Evolutionary conservation across 2,113 vertebrate species (phyloP).

Genomic region (Okapia johnstoni): DNA sequence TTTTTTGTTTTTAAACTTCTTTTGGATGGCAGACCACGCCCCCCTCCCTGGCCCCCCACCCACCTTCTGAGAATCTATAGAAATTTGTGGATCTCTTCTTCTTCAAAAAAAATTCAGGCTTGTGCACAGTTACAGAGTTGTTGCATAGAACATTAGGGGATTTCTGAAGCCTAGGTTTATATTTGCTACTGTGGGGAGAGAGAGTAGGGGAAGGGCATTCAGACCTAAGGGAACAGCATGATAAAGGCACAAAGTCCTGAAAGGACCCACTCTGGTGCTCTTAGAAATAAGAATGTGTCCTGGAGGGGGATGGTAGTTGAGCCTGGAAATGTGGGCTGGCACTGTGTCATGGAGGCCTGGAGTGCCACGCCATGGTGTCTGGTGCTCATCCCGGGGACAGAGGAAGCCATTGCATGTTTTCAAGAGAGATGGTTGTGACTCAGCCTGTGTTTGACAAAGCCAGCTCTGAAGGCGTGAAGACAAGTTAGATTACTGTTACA

Average conservation of each 20-base stretch:
- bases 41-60: accelerated
- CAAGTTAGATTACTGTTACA: not conserved
- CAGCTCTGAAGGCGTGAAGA: not conserved
- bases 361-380: accelerated
- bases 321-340: not conserved
- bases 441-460: not conserved
- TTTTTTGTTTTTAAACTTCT: not conserved
- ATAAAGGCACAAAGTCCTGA: not conserved
- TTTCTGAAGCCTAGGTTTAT: not conserved
- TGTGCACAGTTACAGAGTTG: not conserved
- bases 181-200: not conserved
- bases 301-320: too few relatives aligned
- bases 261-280: too few relatives aligned
- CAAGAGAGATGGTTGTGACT: not conserved
- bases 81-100: not conserved
- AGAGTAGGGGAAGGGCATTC: not conserved
- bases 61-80: not conserved
- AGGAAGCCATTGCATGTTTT: not conserved
- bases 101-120: not conserved
- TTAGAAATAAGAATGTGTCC: not conserved
- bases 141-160: not conserved
- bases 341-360: not conserved
- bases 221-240: not conserved
- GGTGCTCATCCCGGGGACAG: not conserved
- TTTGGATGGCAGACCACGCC: not conserved